Percentiles rank a stretch among this genome's conserved stretches.
Conservation (phyloP, 2,888 invertebrate species). For the Alloscopus bannaensis region DNA sequence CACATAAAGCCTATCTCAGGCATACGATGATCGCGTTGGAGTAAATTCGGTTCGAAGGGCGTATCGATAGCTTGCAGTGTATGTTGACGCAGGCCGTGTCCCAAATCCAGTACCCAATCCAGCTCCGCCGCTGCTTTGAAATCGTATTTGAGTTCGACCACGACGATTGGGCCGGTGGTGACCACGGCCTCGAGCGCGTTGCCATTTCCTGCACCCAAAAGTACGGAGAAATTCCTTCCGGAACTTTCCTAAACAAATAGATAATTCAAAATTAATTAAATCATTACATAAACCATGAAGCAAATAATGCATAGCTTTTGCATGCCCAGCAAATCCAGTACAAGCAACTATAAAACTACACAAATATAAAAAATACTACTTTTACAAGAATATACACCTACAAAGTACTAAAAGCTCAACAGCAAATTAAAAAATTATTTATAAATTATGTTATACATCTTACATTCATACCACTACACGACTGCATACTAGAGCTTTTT, state of each 20-base stretch:
- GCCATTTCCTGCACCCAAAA: conserved; percentile 75
- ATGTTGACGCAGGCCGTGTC: conserved; percentile 40
- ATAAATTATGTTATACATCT: too few relatives aligned
- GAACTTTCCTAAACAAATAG: conserved; percentile 76
- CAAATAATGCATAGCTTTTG: neutral
- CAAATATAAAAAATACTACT: neutral
- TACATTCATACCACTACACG: too few relatives aligned
- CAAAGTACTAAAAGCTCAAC: too few relatives aligned
- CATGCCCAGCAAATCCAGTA: too few relatives aligned
- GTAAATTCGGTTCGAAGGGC: conserved; percentile 60
- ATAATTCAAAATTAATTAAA: neutral
- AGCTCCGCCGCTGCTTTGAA: conserved; percentile 15
- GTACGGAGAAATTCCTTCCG: conserved; percentile 77
- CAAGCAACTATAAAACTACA: neutral
- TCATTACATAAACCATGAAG: neutral
- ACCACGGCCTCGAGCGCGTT: conserved; percentile 32
- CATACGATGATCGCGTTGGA: conserved; percentile 60
- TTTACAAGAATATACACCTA: neutral
- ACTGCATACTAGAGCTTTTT: too few relatives aligned
- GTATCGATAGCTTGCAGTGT: conserved; percentile 63
- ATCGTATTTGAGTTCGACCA: conserved; percentile 27
- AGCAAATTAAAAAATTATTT: too few relatives aligned
- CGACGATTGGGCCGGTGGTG: conserved; percentile 50
- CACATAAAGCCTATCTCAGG: conserved; percentile 65
- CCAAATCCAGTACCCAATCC: neutral